Conservation (phyloP, 2,888 invertebrate genomes). For the Agriotes lineatus region DNA sequence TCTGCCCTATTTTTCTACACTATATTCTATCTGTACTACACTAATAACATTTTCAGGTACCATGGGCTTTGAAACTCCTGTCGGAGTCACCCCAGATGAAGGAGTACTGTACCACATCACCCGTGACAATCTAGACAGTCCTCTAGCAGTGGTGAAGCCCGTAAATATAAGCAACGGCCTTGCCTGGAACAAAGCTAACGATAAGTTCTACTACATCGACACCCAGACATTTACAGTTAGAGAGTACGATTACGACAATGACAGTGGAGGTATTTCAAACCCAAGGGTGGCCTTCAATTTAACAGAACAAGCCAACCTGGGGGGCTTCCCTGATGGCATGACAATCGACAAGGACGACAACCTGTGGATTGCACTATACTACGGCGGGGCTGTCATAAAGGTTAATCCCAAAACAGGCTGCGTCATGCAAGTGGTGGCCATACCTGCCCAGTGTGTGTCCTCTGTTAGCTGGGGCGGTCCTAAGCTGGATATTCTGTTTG, state of each 20-base stretch:
- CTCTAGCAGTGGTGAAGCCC: constrained; percentile 57
- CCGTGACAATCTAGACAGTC: constrained; percentile 57
- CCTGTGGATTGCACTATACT: constrained; percentile 80
- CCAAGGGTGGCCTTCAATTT: constrained; percentile 54
- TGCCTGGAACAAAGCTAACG: constrained; percentile 79
- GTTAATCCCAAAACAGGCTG: constrained; percentile 66
- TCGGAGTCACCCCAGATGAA: constrained; percentile 67
- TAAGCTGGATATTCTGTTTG: constrained; percentile 72
- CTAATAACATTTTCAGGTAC: too few relatives aligned
- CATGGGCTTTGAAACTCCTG: constrained; percentile 72
- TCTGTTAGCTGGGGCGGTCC: constrained; percentile 76
- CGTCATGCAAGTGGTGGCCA: constrained; percentile 66
- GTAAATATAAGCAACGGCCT: constrained; percentile 84
- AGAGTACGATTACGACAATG: constrained; percentile 77
- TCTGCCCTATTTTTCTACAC: too few relatives aligned
- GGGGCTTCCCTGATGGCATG: constrained; percentile 70
- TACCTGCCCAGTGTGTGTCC: constrained; percentile 72
- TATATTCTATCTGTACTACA: too few relatives aligned
- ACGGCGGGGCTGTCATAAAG: constrained; percentile 73
- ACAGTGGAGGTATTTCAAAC: constrained; percentile 67
- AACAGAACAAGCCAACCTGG: constrained; percentile 37
- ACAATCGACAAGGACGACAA: constrained; percentile 83
- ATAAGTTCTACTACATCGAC: constrained; percentile 84
- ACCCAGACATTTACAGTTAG: constrained; percentile 75
- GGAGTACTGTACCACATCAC: constrained; percentile 73